Base-by-base conservation (phyloP, 2,888 invertebrate species). In the Drosophila mercatorum region DNA sequence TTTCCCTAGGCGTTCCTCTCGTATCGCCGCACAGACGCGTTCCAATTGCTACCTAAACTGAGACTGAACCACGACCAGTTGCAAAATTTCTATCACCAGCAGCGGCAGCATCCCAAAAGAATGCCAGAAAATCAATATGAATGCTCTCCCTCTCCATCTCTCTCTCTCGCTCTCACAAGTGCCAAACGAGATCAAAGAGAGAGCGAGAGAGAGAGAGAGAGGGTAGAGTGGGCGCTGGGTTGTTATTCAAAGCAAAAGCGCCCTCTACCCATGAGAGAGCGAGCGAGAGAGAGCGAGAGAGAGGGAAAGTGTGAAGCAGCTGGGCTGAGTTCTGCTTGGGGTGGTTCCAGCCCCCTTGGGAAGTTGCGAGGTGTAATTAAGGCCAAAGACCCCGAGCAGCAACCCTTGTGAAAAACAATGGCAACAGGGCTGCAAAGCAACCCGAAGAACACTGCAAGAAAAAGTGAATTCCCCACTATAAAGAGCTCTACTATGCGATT, bases 321-420 rank as follows among this genome's bases (percentile, higher is more conserved):
- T 73, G 71, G 65, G 61, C 14, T 55, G 63, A n/a, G 26, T 64
- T 52, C 26, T 26, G 34, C 51, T 36, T 68, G 72, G 75, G 84
- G 78, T 75, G 70, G 81, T 66, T 53, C 53, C 22, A 22, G 22
- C 65, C 63, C 71, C 69, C 60, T 72, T 80, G 60, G 67, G 67
- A 72, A 84, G 72, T 68, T 73, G 12, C 6, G 51, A 51, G 72
- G 64, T 70, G 65, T 78, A 83, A 85, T 75, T 78, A 81, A 81
- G 85, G 85, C 72, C 83, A 82, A 81, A 83, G 83, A 83, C 84
- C 85, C 72, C 75, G 72, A 51, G 12, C 28, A 74, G 43, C 84
- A 70, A 81, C 85, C 82, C 83, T 66, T 78, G 28, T 62, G 38
- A 17, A 56, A 56, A 56, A 56, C 49, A 62, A 61, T 58, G 62